phyloP scores from a whole-genome alignment of 2,797 vertebrate genomes.

The Oreonectes daqikongensis region DNA sequence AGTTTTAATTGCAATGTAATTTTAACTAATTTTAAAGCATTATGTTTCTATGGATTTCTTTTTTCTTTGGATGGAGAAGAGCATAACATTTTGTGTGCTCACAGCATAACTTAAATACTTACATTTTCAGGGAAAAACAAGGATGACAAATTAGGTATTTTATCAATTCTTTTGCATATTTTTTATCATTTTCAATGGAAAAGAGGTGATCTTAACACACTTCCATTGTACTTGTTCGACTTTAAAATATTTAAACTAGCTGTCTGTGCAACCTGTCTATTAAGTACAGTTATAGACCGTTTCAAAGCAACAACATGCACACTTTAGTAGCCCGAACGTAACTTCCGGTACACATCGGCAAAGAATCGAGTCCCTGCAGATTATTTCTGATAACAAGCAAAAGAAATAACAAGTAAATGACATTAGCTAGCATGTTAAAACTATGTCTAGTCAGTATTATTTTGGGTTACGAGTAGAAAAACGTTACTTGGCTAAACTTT shows the following conservation, averaged over 20 bases:
- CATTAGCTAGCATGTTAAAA: no score
- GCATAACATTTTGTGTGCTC: constrained; percentile 14
- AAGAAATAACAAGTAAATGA: no score
- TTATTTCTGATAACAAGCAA: no score
- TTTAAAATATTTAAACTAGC: background rate
- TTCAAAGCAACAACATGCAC: no score
- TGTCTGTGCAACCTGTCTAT: background rate
- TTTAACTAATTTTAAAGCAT: constrained; percentile 15
- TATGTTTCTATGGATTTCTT: background rate
- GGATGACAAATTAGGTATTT: constrained; percentile 44
- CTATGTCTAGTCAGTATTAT: no score
- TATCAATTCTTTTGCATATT: constrained; percentile 35
- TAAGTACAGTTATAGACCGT: background rate
- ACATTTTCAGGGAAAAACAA: constrained; percentile 32
- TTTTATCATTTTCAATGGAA: constrained; percentile 23
- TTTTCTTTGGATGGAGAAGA: background rate
- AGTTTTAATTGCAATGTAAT: background rate
- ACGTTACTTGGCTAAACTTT: no score
- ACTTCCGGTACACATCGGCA: no score
- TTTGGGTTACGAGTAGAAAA: no score
- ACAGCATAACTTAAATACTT: constrained; percentile 18
- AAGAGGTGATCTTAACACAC: constrained; percentile 30
- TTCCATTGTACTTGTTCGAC: constrained; percentile 5
- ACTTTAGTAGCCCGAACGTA: no score
- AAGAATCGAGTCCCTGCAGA: no score